Evolutionary conservation across 2,797 vertebrate species (phyloP).

Genomic region (Anomalospiza imberbis): DNA sequence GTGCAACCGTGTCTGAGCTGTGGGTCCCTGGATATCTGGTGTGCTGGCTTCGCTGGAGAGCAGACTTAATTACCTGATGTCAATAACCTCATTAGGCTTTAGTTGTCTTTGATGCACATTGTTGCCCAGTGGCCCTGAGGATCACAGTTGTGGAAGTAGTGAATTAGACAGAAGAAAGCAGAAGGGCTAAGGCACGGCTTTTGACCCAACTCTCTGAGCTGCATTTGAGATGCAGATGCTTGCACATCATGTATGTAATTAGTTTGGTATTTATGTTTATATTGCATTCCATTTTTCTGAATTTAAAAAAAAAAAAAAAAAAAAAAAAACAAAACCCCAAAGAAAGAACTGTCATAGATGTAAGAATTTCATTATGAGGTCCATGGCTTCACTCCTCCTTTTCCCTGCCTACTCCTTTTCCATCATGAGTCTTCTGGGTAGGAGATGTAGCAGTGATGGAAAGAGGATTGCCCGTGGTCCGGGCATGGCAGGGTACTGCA

Average conservation of each 20-base stretch:
- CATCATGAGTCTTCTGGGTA: background rate
- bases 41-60: background rate
- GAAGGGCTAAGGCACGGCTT: background rate
- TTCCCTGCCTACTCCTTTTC: background rate
- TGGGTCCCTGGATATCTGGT: background rate
- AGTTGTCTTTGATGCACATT: background rate
- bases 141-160: background rate
- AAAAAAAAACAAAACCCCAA: background rate
- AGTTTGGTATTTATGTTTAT: background rate
- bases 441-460: background rate
- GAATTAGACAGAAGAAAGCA: background rate
- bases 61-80: background rate
- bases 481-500: background rate
- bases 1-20: background rate
- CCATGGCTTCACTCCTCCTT: background rate
- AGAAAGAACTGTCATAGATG: background rate
- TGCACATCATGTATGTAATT: background rate
- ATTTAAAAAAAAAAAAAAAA: background rate
- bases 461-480: background rate
- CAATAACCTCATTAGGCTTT: background rate
- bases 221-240: background rate
- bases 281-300: background rate
- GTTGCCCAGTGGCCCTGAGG: background rate
- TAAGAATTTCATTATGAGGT: background rate
- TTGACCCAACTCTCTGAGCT: background rate